A percentile compares a stretch with the other conserved stretches of the same genome.
Evolutionary conservation across 2,113 vertebrate species (phyloP).

Genomic region (Talpa occidentalis): DNA sequence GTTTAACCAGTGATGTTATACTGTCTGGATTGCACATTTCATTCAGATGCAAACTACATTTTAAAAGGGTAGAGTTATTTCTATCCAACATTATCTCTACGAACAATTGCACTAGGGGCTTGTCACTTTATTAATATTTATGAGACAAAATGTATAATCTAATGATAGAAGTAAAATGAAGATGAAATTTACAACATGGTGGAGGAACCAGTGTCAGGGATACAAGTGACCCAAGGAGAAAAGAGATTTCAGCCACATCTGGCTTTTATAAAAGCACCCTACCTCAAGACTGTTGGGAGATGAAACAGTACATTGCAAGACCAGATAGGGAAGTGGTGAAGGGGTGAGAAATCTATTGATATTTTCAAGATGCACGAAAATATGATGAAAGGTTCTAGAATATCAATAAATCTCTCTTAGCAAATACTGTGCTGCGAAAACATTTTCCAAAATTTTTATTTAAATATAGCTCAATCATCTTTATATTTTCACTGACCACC

Average conservation of each 20-base stretch:
- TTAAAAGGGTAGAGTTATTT: constrained; percentile 44
- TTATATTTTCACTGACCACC: not conserved
- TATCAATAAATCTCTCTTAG: not conserved
- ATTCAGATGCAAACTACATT: constrained; percentile 88
- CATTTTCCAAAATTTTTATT: not conserved
- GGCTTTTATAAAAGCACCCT: not conserved
- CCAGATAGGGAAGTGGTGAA: not conserved
- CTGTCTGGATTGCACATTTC: constrained; percentile 84
- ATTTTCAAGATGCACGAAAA: not conserved
- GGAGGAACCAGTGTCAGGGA: not conserved
- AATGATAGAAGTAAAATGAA: not conserved
- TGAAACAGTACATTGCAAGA: not conserved
- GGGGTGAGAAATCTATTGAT: not conserved
- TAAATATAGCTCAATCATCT: not conserved
- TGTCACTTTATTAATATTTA: not conserved
- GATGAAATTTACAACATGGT: not conserved
- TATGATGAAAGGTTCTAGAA: not conserved
- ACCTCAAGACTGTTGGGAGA: not conserved
- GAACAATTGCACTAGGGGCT: not conserved
- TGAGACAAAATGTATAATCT: not conserved
- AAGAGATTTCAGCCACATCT: not conserved
- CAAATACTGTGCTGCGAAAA: not conserved
- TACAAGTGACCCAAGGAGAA: not conserved
- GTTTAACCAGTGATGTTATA: constrained; percentile 85
- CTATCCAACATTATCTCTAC: not conserved